These are phyloP conservation scores for Xiphophorus hellerii DNA, from an alignment of 2,113 vertebrate species.

Conservation along the genomic window DNA sequence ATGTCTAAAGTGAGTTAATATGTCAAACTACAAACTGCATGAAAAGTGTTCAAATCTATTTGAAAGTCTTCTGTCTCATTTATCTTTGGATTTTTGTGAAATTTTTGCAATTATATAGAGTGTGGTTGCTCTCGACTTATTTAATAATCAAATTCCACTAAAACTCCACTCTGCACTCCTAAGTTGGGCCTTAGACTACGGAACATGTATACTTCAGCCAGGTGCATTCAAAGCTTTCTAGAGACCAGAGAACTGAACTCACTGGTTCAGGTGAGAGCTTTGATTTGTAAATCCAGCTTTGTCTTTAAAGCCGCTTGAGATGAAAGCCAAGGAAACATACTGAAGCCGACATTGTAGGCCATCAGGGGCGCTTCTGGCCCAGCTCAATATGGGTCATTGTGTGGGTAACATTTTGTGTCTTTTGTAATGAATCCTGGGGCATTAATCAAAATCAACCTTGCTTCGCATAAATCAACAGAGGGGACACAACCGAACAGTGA, in stretches of 20 bases:
- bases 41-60: no score
- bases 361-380: slow-evolving; percentile 1
- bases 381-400: background rate
- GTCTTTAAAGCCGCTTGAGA: slow-evolving; percentile 17
- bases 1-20: no score
- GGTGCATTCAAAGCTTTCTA: slow-evolving; percentile 2
- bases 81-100: background rate
- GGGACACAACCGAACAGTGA: slow-evolving; percentile 8
- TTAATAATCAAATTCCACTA: background rate
- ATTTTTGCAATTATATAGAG: background rate
- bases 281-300: slow-evolving; percentile 19
- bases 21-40: no score
- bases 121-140: background rate
- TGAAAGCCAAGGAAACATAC: slow-evolving; percentile 21
- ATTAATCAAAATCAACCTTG: slow-evolving; percentile 13
- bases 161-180: background rate
- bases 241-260: background rate
- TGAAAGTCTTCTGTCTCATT: background rate
- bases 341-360: slow-evolving; percentile 10
- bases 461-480: slow-evolving; percentile 14
- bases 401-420: slow-evolving; percentile 6
- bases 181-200: background rate
- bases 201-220: background rate
- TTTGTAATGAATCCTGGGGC: slow-evolving; percentile 1
- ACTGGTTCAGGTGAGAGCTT: slow-evolving; percentile 8